phyloP scores from a whole-genome alignment of 2,797 vertebrate genomes.

The Varecia variegata region DNA sequence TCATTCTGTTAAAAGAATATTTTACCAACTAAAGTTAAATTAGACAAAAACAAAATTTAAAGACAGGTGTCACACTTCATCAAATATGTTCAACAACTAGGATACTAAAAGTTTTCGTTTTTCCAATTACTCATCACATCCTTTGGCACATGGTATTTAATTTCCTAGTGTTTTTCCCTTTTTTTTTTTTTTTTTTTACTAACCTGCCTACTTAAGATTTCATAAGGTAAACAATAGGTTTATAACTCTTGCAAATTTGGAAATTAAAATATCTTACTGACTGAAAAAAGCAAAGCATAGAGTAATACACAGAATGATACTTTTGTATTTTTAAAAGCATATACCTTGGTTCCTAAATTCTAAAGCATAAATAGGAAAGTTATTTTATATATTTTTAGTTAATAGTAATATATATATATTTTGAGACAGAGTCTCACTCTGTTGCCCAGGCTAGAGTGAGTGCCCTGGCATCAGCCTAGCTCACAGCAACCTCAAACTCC shows the following conservation, averaged over 20 bases:
- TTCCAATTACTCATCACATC: slow-evolving; percentile 29
- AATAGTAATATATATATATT: no score
- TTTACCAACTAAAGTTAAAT: background rate
- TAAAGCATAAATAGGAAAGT: background rate
- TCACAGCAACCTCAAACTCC: no score
- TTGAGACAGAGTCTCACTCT: no score
- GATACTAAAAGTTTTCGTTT: background rate
- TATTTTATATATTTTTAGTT: background rate
- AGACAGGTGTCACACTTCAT: background rate
- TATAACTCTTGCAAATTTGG: slow-evolving; percentile 39
- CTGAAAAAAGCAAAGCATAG: background rate
- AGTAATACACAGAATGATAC: background rate
- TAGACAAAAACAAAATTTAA: background rate
- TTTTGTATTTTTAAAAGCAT: background rate
- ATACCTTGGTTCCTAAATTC: background rate
- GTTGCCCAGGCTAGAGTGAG: no score
- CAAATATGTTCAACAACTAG: background rate
- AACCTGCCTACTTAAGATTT: background rate
- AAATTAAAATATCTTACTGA: background rate
- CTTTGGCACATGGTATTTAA: background rate
- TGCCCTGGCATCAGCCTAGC: no score
- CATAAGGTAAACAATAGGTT: background rate
- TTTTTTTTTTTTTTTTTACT: background rate
- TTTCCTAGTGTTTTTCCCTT: background rate
- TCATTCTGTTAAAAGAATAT: background rate